Base-by-base conservation (phyloP, 53 echinoderm and acorn worm genomes). In the Astropecten irregularis region DNA sequence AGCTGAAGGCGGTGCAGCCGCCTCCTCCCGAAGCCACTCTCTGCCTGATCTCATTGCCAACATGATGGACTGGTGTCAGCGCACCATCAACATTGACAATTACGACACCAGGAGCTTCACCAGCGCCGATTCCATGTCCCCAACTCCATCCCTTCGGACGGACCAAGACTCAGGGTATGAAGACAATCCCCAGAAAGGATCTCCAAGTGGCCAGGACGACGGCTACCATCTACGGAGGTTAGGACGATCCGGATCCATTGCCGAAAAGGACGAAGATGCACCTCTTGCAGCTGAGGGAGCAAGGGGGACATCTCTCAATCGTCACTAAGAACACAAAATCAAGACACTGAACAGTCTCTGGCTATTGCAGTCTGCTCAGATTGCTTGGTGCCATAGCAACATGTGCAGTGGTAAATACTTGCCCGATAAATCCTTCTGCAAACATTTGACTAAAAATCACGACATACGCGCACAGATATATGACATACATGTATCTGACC, bases 101-200 rank as follows among this genome's bases (percentile, higher is more conserved):
- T 88, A 53, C 30, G 90, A 92, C 44, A 83, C 91, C 3, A 58
- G 89, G 34, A 73, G 86, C 28, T 90, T 83, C 68, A 89, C 88
- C 51, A 87, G 88, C 35, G 88, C 87, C 63, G 95, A 86, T 58
- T 95, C 95, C 38, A 82, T 88, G 48, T 95, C 95, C 3, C 95
- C 95, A 6, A 95, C 95, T 27, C 89, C 91, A 7, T 95, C 91
- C 22, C 84, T 83, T 1, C 82, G 86, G 35, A 84, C 91, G 18
- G 95, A 95, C 77, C 88, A 95, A 63, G 95, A 95, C 71, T 95
- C 95, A 14, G 95, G 95, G 16, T 95, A 92, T 49, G 95, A 95
- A 32, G 95, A 95, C 71, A 95, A 95, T 49, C 55, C 74, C 14
- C 74, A 74, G 37, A 74, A 74, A 23, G 40, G 40, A 23, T 74